Conservation (phyloP, 2,113 vertebrate genomes). For the Aplodontia rufa region DNA sequence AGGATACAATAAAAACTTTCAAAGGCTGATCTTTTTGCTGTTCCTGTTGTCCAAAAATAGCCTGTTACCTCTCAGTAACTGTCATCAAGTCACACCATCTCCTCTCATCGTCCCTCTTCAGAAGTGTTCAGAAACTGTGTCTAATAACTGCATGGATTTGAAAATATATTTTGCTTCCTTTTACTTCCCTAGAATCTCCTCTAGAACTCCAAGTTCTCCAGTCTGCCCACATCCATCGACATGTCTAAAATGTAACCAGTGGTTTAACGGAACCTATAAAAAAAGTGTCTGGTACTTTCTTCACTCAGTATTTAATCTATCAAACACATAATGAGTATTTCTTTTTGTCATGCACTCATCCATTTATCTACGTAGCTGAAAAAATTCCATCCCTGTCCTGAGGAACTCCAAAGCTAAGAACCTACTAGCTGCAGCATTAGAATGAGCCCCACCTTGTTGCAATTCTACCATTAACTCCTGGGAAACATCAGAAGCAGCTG, state of each 20-base stretch:
- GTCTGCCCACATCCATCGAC: background rate
- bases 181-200: background rate
- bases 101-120: background rate
- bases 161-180: background rate
- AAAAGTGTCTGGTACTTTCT: background rate
- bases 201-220: background rate
- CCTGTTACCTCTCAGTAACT: background rate
- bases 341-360: background rate
- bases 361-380: background rate
- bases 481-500: background rate
- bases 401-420: background rate
- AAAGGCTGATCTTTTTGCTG: background rate
- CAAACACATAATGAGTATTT: background rate
- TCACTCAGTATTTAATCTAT: background rate
- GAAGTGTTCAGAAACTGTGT: conserved; percentile 16
- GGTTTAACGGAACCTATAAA: conserved; percentile 30
- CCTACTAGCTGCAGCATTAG: background rate
- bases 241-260: background rate
- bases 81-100: background rate
- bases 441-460: background rate
- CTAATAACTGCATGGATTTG: background rate
- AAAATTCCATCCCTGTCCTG: background rate
- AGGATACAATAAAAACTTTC: background rate
- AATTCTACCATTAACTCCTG: background rate
- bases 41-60: background rate